Evolutionary conservation across 2,113 vertebrate species (phyloP).

Genomic region (Columbina picui): DNA sequence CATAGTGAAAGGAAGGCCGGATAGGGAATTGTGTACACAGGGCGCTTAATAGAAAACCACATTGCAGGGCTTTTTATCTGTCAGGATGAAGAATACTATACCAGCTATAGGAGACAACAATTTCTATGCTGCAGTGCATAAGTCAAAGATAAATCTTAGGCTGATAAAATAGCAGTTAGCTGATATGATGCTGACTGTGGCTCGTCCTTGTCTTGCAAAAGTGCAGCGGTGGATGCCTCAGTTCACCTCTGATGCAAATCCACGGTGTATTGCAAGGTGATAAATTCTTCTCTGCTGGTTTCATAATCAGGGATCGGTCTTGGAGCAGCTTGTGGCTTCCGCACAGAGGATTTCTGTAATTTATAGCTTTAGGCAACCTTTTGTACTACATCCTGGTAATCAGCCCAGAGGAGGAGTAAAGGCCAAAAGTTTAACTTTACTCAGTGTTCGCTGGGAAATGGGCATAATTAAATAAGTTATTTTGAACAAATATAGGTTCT

Average conservation of each 20-base stretch:
- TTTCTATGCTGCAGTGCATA: not conserved
- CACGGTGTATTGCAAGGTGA: not conserved
- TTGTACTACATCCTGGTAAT: not conserved
- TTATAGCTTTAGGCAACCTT: conserved; percentile 33
- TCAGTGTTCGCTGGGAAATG: not conserved
- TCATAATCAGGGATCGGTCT: not conserved
- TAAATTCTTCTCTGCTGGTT: not conserved
- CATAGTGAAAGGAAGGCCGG: rapidly evolving
- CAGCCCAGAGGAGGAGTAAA: not conserved
- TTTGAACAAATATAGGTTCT: not conserved
- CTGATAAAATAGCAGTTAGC: not conserved
- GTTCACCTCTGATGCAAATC: not conserved
- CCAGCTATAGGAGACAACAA: not conserved
- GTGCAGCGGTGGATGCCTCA: not conserved
- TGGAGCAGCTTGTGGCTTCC: not conserved
- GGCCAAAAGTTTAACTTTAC: not conserved
- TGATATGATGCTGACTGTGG: not conserved
- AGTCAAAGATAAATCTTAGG: not conserved
- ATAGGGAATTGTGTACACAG: not conserved
- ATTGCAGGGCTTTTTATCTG: not conserved
- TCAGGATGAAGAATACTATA: not conserved
- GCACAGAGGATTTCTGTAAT: not conserved
- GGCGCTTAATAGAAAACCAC: not conserved
- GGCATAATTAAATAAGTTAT: not conserved
- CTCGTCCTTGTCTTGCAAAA: not conserved